Conservation (phyloP, 2,797 vertebrate species). For the Lagocephalus sceleratus region DNA sequence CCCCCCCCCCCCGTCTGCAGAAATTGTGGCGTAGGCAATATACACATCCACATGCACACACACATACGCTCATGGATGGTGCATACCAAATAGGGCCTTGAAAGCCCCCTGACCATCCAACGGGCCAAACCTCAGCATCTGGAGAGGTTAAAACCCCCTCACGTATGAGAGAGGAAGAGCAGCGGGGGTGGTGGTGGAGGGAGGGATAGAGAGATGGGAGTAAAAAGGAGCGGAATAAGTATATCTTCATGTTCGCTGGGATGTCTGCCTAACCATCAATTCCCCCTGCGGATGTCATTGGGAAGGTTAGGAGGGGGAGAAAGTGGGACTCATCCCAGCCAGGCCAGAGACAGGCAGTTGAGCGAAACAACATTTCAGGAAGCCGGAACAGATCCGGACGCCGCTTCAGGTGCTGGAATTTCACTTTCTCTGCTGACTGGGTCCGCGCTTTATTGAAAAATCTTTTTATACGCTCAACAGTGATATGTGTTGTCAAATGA, state of each 20-base stretch:
- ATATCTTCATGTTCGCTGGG: slow-evolving; percentile 78
- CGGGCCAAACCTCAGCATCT: slow-evolving; percentile 77
- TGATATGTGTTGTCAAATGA: too few relatives aligned
- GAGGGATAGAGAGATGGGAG: slow-evolving; percentile 55
- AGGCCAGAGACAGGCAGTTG: slow-evolving; percentile 32
- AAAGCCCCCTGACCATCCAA: slow-evolving; percentile 69
- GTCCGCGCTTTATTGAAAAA: slow-evolving; percentile 12
- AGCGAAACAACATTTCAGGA: slow-evolving; percentile 33
- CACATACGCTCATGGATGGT: slow-evolving; percentile 52
- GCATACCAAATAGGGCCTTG: slow-evolving; percentile 80
- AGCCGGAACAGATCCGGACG: slow-evolving; percentile 10
- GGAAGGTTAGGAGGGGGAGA: slow-evolving; percentile 76
- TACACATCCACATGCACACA: slow-evolving; percentile 45
- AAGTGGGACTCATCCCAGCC: slow-evolving; percentile 46
- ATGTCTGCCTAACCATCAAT: slow-evolving; percentile 78
- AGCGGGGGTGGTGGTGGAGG: slow-evolving; percentile 64
- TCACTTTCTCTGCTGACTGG: slow-evolving; percentile 20
- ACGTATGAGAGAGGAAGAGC: slow-evolving; percentile 78
- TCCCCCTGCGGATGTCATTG: slow-evolving; percentile 80
- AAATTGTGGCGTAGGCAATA: slow-evolving; percentile 68
- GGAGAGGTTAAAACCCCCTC: slow-evolving; percentile 82
- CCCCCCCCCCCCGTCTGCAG: slow-evolving; percentile 64
- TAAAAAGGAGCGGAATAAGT: slow-evolving; percentile 69
- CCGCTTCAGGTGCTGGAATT: slow-evolving; percentile 43
- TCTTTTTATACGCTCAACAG: slow-evolving; percentile 16